Conservation (phyloP, 2,888 invertebrate species). For the Therioaphis trifolii region DNA sequence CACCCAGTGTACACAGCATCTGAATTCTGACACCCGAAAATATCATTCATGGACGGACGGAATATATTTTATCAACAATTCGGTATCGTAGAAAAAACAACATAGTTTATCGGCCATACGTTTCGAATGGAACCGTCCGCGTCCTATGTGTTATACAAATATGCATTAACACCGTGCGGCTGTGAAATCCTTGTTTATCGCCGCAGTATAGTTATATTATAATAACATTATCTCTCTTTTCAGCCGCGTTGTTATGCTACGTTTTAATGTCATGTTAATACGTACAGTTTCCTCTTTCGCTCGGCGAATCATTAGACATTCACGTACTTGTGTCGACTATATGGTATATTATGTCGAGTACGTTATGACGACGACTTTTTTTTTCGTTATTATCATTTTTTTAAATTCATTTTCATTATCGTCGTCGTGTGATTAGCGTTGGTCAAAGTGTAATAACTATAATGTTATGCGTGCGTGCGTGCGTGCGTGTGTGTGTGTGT, state of each 20-base stretch:
- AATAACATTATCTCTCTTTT: too few relatives aligned
- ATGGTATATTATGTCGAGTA: too few relatives aligned
- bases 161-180: neutral
- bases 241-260: too few relatives aligned
- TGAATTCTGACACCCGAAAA: slow-evolving; percentile 12
- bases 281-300: slow-evolving; percentile 1
- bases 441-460: too few relatives aligned
- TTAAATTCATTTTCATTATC: too few relatives aligned
- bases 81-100: neutral
- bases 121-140: neutral
- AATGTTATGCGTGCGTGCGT: too few relatives aligned
- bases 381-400: neutral
- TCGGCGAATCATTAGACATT: neutral
- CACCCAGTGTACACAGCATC: neutral
- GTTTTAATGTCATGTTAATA: too few relatives aligned
- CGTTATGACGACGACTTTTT: too few relatives aligned
- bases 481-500: too few relatives aligned
- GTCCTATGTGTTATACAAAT: too few relatives aligned
- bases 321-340: neutral
- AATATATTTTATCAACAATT: slow-evolving; percentile 35
- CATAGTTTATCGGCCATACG: slow-evolving; percentile 10
- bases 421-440: too few relatives aligned
- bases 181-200: slow-evolving; percentile 21
- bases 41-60: neutral
- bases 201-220: slow-evolving; percentile 8